These are phyloP conservation scores for Nomada goodeniana DNA, from an alignment of 2,888 invertebrate species.

Conservation along the genomic window DNA sequence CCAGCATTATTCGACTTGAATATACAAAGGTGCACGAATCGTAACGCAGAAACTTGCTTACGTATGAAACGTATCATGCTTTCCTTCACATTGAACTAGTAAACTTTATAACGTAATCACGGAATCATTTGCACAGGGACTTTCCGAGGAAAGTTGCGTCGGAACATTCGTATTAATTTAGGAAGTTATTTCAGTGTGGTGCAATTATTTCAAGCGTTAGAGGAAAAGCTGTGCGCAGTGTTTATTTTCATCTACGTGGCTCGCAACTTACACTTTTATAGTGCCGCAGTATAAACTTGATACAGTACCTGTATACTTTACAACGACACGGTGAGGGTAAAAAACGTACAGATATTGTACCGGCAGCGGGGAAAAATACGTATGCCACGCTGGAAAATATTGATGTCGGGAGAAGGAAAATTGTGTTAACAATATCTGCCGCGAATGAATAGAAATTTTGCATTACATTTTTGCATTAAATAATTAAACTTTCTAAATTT, in stretches of 20 bases:
- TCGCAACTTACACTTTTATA: constrained; percentile 23
- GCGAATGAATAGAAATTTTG: not conserved
- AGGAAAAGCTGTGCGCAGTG: not conserved
- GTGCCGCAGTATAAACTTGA: constrained; percentile 26
- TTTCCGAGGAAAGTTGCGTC: too few species aligned
- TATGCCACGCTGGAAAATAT: constrained; percentile 1
- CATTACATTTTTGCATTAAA: too few species aligned
- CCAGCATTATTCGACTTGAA: too few species aligned
- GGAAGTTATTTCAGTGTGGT: not conserved
- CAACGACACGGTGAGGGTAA: constrained; percentile 1
- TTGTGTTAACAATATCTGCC: not conserved
- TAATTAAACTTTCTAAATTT: not conserved
- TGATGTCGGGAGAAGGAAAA: not conserved
- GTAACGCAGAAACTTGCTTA: too few species aligned
- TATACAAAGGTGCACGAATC: too few species aligned
- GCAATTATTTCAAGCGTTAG: not conserved
- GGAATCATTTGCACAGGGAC: too few species aligned
- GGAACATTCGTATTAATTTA: not conserved
- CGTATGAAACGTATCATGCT: too few species aligned
- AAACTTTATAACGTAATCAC: too few species aligned
- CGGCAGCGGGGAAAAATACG: not conserved
- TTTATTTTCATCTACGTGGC: constrained; percentile 5
- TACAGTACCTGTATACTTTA: constrained; percentile 17
- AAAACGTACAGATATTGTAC: constrained; percentile 11
- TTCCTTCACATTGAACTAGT: too few species aligned